Evolutionary conservation across 1,140 invertebrate species (phyloP).

Genomic region (Drepana arcuata): DNA sequence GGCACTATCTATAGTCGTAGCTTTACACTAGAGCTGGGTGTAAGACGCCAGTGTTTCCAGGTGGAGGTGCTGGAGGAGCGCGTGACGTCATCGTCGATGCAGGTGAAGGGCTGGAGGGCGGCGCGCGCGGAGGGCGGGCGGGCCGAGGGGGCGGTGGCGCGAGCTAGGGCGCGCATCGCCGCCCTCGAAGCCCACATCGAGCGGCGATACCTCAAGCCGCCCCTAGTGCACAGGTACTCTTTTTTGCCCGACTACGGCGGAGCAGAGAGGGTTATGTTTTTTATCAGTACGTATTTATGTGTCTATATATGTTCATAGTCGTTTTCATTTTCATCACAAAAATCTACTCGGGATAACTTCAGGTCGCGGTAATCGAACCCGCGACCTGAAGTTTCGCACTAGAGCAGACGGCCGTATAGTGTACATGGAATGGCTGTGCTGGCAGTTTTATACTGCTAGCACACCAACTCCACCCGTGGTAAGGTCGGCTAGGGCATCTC

Average conservation of each 20-base stretch:
- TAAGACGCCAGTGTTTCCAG: too few relatives aligned
- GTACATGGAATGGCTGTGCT: slow-evolving; percentile 3
- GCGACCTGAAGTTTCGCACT: too few relatives aligned
- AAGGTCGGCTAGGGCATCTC: too few relatives aligned
- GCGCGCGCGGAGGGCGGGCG: slow-evolving; percentile 82
- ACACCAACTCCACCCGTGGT: too few relatives aligned
- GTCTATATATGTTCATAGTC: too few relatives aligned
- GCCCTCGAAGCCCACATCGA: slow-evolving; percentile 92
- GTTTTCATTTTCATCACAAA: too few relatives aligned
- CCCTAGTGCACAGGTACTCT: slow-evolving; percentile 78
- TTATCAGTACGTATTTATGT: neutral
- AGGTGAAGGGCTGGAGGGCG: slow-evolving; percentile 92
- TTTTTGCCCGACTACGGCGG: too few relatives aligned
- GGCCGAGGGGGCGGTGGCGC: slow-evolving; percentile 66
- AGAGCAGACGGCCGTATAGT: slow-evolving; percentile 1
- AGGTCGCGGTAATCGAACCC: too few relatives aligned
- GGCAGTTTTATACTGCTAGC: too few relatives aligned
- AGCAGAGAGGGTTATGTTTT: neutral
- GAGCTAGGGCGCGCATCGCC: slow-evolving; percentile 78
- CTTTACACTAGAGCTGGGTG: too few relatives aligned
- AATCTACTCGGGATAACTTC: too few relatives aligned
- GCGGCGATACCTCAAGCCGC: slow-evolving; percentile 93
- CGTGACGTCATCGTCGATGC: slow-evolving; percentile 93
- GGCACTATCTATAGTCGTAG: too few relatives aligned
- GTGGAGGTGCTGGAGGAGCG: slow-evolving; percentile 94